These are phyloP conservation scores for Peromyscus polionotus DNA, from an alignment of 2,113 vertebrate genomes.

Conservation along the genomic window DNA sequence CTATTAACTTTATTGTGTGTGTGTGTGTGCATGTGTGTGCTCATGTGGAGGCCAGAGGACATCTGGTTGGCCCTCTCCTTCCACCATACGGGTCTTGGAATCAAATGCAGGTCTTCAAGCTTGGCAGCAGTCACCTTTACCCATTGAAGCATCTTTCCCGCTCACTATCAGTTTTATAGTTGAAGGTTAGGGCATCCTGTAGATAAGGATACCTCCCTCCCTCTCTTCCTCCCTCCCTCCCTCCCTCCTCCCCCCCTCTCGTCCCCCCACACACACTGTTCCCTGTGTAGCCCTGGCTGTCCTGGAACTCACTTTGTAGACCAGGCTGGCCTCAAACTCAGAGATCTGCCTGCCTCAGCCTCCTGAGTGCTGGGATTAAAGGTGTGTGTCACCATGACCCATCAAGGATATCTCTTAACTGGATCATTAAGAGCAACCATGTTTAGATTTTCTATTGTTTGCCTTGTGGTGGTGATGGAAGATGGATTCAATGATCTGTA, in stretches of 20 bases:
- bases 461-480: neutral
- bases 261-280: too few species aligned
- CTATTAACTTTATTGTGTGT: neutral
- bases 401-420: neutral
- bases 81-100: neutral
- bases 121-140: neutral
- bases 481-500: neutral
- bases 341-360: neutral
- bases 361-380: neutral
- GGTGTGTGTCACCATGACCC: neutral
- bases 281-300: neutral
- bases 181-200: neutral
- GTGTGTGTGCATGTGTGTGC: too few species aligned
- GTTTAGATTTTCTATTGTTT: neutral
- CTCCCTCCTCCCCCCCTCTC: too few species aligned
- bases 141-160: neutral
- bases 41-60: neutral
- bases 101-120: neutral
- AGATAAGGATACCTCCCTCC: too few species aligned
- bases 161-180: neutral
- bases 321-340: neutral
- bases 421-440: neutral
- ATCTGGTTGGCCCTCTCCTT: neutral
- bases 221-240: neutral
- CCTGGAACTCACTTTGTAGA: neutral